These are phyloP conservation scores for Callospermophilus lateralis DNA, from an alignment of 2,113 vertebrate species.

Conservation along the genomic window DNA sequence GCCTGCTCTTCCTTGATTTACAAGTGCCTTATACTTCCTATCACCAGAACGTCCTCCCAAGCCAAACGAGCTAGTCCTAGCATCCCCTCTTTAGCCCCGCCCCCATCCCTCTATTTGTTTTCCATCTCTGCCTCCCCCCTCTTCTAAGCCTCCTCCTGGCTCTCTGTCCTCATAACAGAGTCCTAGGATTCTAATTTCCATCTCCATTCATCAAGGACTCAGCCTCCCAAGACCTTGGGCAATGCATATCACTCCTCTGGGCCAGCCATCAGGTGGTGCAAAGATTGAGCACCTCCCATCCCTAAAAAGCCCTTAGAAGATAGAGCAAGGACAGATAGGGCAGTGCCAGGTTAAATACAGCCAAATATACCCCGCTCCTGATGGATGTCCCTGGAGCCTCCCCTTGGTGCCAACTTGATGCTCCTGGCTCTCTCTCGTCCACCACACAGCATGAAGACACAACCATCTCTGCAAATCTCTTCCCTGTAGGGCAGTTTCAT, in stretches of 20 bases:
- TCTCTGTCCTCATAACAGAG: background rate
- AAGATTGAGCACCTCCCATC: background rate
- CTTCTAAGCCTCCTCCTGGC: background rate
- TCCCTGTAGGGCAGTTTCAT: conserved; percentile 84
- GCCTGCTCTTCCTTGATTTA: too few relatives aligned
- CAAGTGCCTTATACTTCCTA: too few relatives aligned
- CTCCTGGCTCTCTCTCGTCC: conserved; percentile 75
- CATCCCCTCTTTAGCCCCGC: background rate
- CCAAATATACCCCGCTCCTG: conserved; percentile 60
- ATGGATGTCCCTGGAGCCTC: conserved; percentile 65
- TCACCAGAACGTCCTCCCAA: background rate
- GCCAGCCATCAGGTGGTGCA: background rate
- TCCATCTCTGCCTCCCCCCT: background rate
- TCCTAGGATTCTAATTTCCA: background rate
- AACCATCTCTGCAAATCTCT: conserved; percentile 79
- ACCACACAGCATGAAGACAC: conserved; percentile 67
- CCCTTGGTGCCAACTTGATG: conserved; percentile 68
- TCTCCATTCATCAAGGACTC: background rate
- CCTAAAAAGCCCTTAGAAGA: conserved; percentile 34
- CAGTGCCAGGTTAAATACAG: conserved; percentile 46
- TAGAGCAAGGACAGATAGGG: conserved; percentile 65
- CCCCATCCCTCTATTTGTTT: background rate
- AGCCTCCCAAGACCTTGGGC: background rate
- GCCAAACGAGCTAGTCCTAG: background rate
- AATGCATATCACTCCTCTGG: background rate